Evolutionary conservation across 2,113 vertebrate species (phyloP).

Genomic region (Rhynchomys soricoides): DNA sequence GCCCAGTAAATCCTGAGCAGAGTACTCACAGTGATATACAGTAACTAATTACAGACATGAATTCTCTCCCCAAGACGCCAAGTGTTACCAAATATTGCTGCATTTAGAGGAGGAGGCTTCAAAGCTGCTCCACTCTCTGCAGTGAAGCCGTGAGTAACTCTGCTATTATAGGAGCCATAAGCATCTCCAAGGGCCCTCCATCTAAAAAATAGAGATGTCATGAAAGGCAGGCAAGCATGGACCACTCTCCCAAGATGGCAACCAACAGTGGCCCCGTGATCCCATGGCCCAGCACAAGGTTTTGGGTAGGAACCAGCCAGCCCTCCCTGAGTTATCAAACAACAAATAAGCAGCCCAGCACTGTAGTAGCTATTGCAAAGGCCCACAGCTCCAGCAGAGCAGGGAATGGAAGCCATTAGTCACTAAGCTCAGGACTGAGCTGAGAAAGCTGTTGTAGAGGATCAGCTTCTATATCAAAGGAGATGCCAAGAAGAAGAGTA

Average conservation of each 20-base stretch:
- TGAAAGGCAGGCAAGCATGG: not conserved
- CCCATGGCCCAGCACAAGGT: not conserved
- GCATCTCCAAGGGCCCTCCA: not conserved
- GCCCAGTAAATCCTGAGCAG: conserved; percentile 80
- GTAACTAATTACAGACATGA: conserved; percentile 82
- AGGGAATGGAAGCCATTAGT: conserved; percentile 26
- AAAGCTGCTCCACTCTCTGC: conserved; percentile 45
- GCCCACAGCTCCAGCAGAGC: not conserved
- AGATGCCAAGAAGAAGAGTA: too few relatives aligned
- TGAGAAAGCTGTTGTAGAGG: not conserved
- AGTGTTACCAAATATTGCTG: conserved; percentile 77
- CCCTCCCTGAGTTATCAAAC: not conserved
- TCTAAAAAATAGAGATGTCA: not conserved
- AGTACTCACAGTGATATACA: conserved; percentile 79
- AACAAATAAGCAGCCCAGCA: not conserved
- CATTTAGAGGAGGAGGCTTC: conserved; percentile 16
- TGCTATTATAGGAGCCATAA: not conserved
- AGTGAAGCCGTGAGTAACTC: conserved; percentile 55
- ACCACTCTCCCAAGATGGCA: not conserved
- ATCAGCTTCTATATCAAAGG: not conserved
- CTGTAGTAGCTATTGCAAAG: not conserved
- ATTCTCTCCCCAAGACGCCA: conserved; percentile 75
- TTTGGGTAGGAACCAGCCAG: not conserved
- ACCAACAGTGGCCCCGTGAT: not conserved
- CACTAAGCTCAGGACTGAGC: not conserved